A percentile compares a stretch with the other conserved stretches of the same genome.
phyloP scores from a whole-genome alignment of 2,888 invertebrate species.

The Ennomos quercinarius region DNA sequence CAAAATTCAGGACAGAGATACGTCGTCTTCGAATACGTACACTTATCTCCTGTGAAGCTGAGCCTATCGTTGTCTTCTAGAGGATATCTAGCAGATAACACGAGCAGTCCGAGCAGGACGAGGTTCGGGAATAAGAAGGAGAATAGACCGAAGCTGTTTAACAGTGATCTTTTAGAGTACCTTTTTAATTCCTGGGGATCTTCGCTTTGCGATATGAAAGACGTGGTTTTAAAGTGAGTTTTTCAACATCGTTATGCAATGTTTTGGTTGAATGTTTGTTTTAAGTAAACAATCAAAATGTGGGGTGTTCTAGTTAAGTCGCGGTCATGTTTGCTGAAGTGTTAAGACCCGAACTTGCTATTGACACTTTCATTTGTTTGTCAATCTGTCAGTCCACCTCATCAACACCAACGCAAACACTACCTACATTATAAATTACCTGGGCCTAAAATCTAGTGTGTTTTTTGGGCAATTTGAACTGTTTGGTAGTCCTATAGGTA shows the following conservation, averaged over 20 bases:
- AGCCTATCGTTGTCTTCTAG: conserved; percentile 86
- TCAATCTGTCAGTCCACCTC: too few relatives aligned
- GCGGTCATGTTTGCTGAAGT: too few relatives aligned
- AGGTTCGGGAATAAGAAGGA: conserved; percentile 70
- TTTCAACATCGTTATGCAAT: not conserved
- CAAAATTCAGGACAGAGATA: conserved; percentile 67
- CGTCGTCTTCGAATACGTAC: conserved; percentile 84
- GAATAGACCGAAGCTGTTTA: conserved; percentile 80
- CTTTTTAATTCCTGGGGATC: conserved; percentile 88
- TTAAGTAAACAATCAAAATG: not conserved
- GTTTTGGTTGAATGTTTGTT: conserved; percentile 8
- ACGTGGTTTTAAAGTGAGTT: conserved; percentile 86
- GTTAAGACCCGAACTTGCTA: too few relatives aligned
- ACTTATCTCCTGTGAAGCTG: conserved; percentile 86
- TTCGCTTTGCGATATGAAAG: conserved; percentile 87
- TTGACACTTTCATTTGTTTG: too few relatives aligned
- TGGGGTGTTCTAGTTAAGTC: not conserved
- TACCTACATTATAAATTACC: too few relatives aligned
- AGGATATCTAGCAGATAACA: conserved; percentile 68
- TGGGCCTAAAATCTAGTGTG: too few relatives aligned
- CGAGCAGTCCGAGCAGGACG: conserved; percentile 60
- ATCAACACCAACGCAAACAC: too few relatives aligned
- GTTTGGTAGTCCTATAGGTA: too few relatives aligned
- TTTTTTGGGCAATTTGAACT: too few relatives aligned
- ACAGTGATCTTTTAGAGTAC: conserved; percentile 87